Conservation (phyloP, 1,140 invertebrate genomes). For the Zaprionus camerounensis region DNA sequence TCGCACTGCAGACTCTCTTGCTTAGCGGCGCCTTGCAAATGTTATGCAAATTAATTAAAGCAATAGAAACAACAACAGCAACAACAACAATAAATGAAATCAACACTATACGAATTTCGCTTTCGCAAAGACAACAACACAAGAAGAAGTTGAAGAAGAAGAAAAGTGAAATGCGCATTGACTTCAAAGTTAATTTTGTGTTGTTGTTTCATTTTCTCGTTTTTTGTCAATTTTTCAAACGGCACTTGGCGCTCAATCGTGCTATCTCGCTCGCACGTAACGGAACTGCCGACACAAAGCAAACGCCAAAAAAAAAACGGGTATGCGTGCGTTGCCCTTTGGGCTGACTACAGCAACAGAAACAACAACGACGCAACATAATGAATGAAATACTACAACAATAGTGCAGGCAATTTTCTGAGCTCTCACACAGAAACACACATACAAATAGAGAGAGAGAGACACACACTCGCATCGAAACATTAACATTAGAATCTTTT, state of each 20-base stretch:
- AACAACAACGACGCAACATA: conserved; percentile 37
- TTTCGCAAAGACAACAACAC: conserved; percentile 58
- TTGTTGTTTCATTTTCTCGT: conserved; percentile 32
- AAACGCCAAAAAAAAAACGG: conserved; percentile 49
- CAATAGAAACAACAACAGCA: conserved; percentile 35
- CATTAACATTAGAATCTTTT: conserved; percentile 18
- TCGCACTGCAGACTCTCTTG: conserved; percentile 32
- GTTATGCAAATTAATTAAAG: conserved; percentile 69
- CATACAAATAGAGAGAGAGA: background rate
- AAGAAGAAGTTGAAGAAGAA: conserved; percentile 44
- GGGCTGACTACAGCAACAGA: conserved; percentile 46
- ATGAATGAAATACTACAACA: conserved; percentile 64
- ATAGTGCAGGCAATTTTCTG: conserved; percentile 29
- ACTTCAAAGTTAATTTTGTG: conserved; percentile 46
- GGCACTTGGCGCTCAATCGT: conserved; percentile 56
- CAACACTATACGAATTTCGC: conserved; percentile 66
- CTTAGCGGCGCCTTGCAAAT: conserved; percentile 42
- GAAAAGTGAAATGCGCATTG: conserved; percentile 80
- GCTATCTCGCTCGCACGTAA: conserved; percentile 54
- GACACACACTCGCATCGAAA: background rate
- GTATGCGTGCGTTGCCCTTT: conserved; percentile 77
- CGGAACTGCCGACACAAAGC: conserved; percentile 59
- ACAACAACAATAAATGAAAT: conserved; percentile 53
- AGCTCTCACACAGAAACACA: conserved; percentile 15
- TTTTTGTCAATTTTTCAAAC: conserved; percentile 74